Conservation (phyloP, 92 coral and sea anemone species). For the Paramuricea clavata region DNA sequence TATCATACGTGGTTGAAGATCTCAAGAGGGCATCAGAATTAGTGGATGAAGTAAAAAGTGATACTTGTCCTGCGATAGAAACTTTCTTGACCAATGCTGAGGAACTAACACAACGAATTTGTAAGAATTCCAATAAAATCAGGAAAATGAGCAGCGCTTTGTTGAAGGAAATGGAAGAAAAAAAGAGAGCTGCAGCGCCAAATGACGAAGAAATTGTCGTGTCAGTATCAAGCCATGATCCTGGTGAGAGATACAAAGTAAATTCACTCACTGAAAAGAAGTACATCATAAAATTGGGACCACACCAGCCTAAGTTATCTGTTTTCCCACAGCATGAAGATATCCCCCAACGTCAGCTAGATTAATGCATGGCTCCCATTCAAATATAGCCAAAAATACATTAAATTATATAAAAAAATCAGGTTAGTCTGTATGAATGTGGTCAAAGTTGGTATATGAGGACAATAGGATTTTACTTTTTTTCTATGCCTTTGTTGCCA, state of each 20-base stretch:
- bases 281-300: constrained; percentile 10
- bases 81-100: constrained; percentile 8
- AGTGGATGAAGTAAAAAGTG: constrained; percentile 1
- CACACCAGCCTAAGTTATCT: constrained; percentile 17
- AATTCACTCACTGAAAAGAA: not conserved
- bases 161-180: not conserved
- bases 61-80: not conserved
- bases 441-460: too few relatives aligned
- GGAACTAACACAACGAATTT: not conserved
- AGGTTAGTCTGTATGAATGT: too few relatives aligned
- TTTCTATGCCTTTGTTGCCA: too few relatives aligned
- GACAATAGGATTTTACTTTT: too few relatives aligned
- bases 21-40: not conserved
- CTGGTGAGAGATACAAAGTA: constrained; percentile 8
- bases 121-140: constrained; percentile 16
- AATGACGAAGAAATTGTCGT: not conserved
- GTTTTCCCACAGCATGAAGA: not conserved
- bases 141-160: not conserved
- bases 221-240: constrained; percentile 24
- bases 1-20: constrained; percentile 5
- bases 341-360: constrained; percentile 10
- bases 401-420: too few relatives aligned
- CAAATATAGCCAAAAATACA: too few relatives aligned
- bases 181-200: not conserved
- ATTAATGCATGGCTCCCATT: too few relatives aligned